A percentile compares a stretch with the other conserved stretches of the same genome.
Evolutionary conservation across 1,140 invertebrate species (phyloP).

Genomic region (Ladona fulva): DNA sequence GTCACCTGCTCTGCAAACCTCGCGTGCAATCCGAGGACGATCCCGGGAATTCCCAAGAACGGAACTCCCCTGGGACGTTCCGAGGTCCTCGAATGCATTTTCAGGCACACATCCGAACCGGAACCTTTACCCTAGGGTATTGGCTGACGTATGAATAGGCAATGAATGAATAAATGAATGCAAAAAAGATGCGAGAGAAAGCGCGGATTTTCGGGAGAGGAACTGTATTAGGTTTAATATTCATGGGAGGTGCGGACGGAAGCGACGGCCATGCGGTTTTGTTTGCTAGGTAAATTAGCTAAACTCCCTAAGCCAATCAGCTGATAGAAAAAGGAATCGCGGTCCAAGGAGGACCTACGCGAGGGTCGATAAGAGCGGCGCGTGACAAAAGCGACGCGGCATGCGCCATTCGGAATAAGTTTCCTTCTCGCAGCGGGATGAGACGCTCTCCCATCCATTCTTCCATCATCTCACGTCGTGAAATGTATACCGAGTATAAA

Average conservation of each 20-base stretch:
- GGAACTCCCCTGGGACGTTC: neutral
- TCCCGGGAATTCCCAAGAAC: neutral
- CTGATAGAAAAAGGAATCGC: neutral
- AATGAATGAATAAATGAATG: slow-evolving; percentile 10
- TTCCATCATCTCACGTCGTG: no score
- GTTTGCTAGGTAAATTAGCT: neutral
- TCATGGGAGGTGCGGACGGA: neutral
- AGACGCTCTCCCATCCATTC: no score
- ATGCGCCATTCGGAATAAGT: no score
- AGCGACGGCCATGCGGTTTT: neutral
- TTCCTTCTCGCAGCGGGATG: no score
- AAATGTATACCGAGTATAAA: no score
- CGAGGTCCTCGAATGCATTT: neutral
- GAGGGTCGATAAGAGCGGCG: neutral
- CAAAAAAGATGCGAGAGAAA: neutral
- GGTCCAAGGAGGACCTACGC: neutral
- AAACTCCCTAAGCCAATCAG: neutral
- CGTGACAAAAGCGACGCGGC: no score
- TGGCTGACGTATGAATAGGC: neutral
- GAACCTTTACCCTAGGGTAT: neutral
- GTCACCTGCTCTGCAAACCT: neutral
- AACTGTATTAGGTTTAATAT: neutral
- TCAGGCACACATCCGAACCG: neutral
- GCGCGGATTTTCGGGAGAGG: neutral
- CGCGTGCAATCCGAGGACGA: neutral